Evolutionary conservation across 2,797 vertebrate species (phyloP), one percentile per base, ranked within the genome.

Genomic region (Xiphorhynchus erythropygius): DNA sequence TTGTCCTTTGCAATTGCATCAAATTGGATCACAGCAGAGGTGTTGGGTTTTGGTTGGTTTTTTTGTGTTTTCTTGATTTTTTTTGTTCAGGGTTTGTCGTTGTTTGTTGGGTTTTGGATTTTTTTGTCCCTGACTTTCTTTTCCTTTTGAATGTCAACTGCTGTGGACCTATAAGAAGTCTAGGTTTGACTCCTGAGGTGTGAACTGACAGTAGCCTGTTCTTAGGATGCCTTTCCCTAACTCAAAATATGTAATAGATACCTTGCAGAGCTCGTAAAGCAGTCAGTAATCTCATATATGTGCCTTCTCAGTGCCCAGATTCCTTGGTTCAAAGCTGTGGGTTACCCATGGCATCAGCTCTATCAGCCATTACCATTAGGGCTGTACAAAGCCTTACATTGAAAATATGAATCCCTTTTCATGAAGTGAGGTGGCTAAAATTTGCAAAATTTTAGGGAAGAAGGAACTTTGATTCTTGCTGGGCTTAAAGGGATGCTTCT

Each of bases 261-360:
- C 19, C 18, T 70, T 64, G 60, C 33, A 87, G 67, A n/a, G 49
- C 11, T 12, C 30, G 4, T 18, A 21, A 63, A 82, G 59, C 33
- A 55, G 28, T 44, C 27, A 42, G 49, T 42, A 62, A 0, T 69
- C 13, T 55, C 19, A 1, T 21, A 5, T 0, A 0, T 37, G 50
- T 41, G 46, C 41, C 13, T 73, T 16, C n/a, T 18, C 47, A 35
- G 13, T 19, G 65, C 59, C 28, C 25, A 5, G 21, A 21, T 56
- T 64, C 21, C 23, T 67, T 30, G 13, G 8, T 60, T 59, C 41
- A 16, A 65, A 79, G 19, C 14, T 1, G 0, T 28, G 18, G 4
- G 6, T 70, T 15, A 44, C 39, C n/a, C 23, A 13, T 17, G 17
- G 42, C 50, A 50, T 42, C 60, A 63, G 10, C 28, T 79, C 68